Conservation (phyloP, 2,113 vertebrate species). For the Rhinogobius similis region DNA sequence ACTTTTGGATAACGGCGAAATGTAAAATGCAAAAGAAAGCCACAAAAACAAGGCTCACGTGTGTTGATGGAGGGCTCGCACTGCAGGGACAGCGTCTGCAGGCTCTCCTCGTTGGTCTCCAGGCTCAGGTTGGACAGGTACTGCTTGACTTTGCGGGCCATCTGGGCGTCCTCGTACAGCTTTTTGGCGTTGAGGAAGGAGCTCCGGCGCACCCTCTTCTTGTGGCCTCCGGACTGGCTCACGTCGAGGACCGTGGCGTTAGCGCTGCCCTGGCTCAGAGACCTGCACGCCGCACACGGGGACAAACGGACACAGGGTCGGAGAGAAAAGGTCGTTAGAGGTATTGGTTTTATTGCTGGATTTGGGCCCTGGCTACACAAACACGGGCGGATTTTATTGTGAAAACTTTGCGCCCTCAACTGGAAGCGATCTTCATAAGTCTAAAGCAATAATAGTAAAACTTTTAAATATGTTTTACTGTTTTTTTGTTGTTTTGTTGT, state of each 20-base stretch:
- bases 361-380: not conserved
- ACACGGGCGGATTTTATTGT: not conserved
- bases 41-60: constrained; percentile 75
- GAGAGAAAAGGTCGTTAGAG: not conserved
- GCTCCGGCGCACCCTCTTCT: constrained; percentile 96
- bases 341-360: not conserved
- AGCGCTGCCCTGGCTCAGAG: constrained; percentile 94
- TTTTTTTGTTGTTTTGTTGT: not conserved
- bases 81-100: constrained; percentile 91
- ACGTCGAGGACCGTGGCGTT: constrained; percentile 92
- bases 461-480: not conserved
- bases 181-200: constrained; percentile 99
- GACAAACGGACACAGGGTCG: not conserved
- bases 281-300: constrained; percentile 70
- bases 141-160: constrained; percentile 96
- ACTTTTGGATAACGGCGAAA: too few relatives aligned
- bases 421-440: too few relatives aligned
- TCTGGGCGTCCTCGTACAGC: constrained; percentile 97
- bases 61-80: constrained; percentile 95
- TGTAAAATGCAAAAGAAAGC: not conserved
- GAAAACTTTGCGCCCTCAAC: not conserved
- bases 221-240: constrained; percentile 91
- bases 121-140: constrained; percentile 93
- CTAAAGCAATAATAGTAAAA: too few relatives aligned
- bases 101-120: constrained; percentile 94